A percentile compares a stretch with the other conserved stretches of the same genome.
Conservation (phyloP, 2,113 vertebrate species). For the Cromileptes altivelis region DNA sequence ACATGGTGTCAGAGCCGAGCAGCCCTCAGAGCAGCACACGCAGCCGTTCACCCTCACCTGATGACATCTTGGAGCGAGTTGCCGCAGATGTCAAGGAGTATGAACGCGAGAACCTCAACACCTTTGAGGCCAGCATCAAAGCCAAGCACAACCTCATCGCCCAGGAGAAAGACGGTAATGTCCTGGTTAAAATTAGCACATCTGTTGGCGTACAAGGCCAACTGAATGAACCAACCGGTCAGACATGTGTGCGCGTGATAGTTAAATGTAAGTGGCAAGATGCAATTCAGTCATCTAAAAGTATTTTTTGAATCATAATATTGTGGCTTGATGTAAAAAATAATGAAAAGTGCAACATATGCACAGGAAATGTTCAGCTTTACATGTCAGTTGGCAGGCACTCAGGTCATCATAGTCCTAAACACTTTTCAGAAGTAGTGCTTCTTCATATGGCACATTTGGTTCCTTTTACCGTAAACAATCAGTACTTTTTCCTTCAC, state of each 20-base stretch:
- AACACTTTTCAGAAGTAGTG: neutral
- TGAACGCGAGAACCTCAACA: constrained; percentile 96
- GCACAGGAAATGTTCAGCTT: neutral
- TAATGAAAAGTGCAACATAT: neutral
- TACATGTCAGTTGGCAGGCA: neutral
- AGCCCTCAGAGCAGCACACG: constrained; percentile 96
- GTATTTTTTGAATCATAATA: neutral
- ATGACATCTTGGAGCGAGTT: constrained; percentile 95
- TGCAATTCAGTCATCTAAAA: neutral
- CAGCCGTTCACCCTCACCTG: constrained; percentile 95
- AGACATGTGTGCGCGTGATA: neutral
- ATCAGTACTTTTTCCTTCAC: neutral
- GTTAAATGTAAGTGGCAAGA: neutral
- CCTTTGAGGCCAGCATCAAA: constrained; percentile 95
- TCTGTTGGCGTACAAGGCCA: constrained; percentile 61
- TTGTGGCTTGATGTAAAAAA: neutral
- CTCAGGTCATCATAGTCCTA: neutral
- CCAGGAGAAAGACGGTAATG: constrained; percentile 94
- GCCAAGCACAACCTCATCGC: constrained; percentile 98
- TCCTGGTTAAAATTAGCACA: neutral
- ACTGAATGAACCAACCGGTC: constrained; percentile 67
- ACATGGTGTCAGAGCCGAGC: constrained; percentile 94
- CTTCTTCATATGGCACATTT: neutral
- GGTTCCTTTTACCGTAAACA: neutral
- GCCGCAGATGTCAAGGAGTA: constrained; percentile 98